Evolutionary conservation across 1,140 invertebrate genomes (phyloP), one percentile per base, ranked within the genome.

Genomic region (Euglossa dilemma): DNA sequence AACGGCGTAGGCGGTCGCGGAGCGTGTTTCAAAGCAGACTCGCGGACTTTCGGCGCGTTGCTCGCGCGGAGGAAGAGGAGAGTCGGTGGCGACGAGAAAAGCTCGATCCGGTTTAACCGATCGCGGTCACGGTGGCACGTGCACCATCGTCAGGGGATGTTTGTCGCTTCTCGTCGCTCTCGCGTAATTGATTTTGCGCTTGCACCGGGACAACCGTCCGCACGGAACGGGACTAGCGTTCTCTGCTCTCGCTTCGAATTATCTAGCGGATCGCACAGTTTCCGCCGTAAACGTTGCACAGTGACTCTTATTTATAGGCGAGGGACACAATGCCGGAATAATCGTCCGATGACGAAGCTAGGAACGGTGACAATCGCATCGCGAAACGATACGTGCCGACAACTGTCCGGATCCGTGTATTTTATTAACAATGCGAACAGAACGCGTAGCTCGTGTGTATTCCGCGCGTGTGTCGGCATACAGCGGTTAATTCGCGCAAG

Each of bases 151-250:
- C n/a, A n/a, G 69, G 77, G 85, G 85, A 80, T 87, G 85, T 84
- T 87, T 81, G 85, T 87, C 86, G 76, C 80, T 85, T 70, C 71
- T 76, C 75, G 71, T 83, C 80, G 80, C 70, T 50, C 61, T 85
- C 72, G 73, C 76, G 76, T 87, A 87, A 87, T 87, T 87, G 86
- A 87, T 87, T 87, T 86, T 83, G 84, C 78, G 28, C 86, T 59
- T 64, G 59, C 70, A 75, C 59, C 59, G 59, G 18, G 76, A 80
- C n/a, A n/a, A n/a, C 54, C 67, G 85, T 74, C 81, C 84, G 85
- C 73, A 45, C 45, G 63, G 79, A 74, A 78, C 66, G 77, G 72
- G 84, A 36, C 36, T 1, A 36, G 36, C 84, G 52, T 79, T 56
- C 86, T 76, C 56, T n/a, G n/a, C 80, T 80, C 66, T 86, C 66